phyloP scores from a whole-genome alignment of 2,113 vertebrate species.

The Triplophysa siluroides region DNA sequence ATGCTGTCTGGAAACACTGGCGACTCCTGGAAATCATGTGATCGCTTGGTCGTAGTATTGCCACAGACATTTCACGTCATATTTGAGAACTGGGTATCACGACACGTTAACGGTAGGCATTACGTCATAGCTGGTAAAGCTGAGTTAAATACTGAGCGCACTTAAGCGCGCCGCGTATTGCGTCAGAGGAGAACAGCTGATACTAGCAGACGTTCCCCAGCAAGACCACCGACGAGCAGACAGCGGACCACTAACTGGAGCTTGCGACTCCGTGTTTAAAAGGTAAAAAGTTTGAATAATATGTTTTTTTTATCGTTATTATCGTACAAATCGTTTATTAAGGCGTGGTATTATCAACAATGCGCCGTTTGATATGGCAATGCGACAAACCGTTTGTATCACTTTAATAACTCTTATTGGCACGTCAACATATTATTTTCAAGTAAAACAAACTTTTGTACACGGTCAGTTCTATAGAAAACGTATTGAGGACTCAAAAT shows the following conservation, averaged over 20 bases:
- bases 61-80: neutral
- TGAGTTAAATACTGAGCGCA: neutral
- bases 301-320: neutral
- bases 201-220: conserved; percentile 12
- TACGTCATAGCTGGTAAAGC: conserved; percentile 10
- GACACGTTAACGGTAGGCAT: neutral
- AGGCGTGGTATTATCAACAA: neutral
- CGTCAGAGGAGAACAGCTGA: conserved; percentile 60
- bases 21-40: neutral
- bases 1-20: neutral
- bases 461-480: neutral
- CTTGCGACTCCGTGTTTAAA: neutral
- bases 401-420: neutral
- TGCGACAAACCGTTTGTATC: too few relatives aligned
- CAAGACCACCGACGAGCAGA: conserved; percentile 9
- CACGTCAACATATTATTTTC: neutral
- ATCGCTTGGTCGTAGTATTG: neutral
- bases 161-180: conserved; percentile 47
- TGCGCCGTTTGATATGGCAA: neutral
- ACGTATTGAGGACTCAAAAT: neutral
- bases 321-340: neutral
- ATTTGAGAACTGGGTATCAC: neutral
- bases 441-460: neutral
- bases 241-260: conserved; percentile 22
- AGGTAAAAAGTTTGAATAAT: neutral